Conservation (phyloP, 2,113 vertebrate genomes). For the Hipposideros armiger region DNA sequence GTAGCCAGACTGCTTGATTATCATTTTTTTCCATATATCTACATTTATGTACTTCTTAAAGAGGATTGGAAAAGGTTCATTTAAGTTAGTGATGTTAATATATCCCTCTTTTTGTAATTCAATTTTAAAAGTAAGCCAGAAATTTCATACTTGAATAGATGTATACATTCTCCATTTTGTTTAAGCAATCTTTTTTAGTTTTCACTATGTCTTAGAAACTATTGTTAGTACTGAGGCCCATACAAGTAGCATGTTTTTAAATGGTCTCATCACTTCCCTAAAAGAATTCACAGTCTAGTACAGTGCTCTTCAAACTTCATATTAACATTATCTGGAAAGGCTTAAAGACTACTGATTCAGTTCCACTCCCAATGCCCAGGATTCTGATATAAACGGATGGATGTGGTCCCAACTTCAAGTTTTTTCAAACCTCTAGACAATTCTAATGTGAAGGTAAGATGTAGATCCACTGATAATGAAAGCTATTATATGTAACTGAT, state of each 20-base stretch:
- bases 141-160: neutral
- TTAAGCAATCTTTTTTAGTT: neutral
- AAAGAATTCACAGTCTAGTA: neutral
- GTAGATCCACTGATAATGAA: neutral
- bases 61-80: neutral
- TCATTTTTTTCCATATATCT: slow-evolving; percentile 51
- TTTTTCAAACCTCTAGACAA: neutral
- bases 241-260: neutral
- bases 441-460: neutral
- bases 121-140: neutral
- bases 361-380: neutral
- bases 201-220: neutral
- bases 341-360: neutral
- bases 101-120: neutral
- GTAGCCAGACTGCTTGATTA: slow-evolving; percentile 20
- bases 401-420: neutral
- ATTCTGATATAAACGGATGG: neutral
- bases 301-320: neutral
- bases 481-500: neutral
- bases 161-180: neutral
- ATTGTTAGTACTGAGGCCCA: neutral
- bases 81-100: slow-evolving; percentile 17
- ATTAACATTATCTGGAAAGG: neutral
- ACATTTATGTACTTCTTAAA: slow-evolving; percentile 21
- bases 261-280: neutral